Conservation (phyloP, 1,140 invertebrate genomes). For the Lysiphlebus fabarum region DNA sequence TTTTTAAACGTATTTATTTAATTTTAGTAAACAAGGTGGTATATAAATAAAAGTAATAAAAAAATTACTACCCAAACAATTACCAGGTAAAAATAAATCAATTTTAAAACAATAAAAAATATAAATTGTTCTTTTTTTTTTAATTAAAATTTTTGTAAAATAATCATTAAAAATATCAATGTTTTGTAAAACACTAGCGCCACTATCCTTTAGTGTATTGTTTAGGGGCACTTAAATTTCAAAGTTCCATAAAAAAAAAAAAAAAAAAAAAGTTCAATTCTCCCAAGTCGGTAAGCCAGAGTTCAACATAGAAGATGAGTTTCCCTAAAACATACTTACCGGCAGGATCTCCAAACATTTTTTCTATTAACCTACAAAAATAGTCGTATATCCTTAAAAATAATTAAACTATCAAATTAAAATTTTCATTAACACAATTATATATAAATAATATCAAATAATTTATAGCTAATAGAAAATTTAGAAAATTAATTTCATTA, state of each 20-base stretch:
- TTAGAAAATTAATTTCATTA: no score
- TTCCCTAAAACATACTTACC: conserved; percentile 37
- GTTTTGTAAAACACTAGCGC: conserved; percentile 5
- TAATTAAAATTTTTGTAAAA: no score
- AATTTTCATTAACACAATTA: no score
- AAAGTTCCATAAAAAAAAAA: conserved; percentile 31
- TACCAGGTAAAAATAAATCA: neutral
- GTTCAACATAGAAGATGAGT: conserved; percentile 28
- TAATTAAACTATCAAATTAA: no score
- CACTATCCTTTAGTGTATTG: neutral
- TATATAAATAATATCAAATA: no score
- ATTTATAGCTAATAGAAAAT: no score
- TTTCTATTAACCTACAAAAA: no score
- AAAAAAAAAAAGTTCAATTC: conserved; percentile 41
- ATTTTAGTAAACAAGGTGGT: conserved; percentile 13
- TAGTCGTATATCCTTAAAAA: no score
- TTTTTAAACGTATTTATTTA: conserved; percentile 16
- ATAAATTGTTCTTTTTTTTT: no score
- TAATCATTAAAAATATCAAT: no score
- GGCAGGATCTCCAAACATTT: conserved; percentile 27
- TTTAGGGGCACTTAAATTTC: conserved; percentile 13
- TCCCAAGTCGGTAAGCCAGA: conserved; percentile 46
- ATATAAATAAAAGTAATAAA: no score
- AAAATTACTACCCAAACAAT: neutral
- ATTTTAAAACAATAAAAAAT: neutral